phyloP scores from a whole-genome alignment of 2,113 vertebrate genomes.

The Dasyornis broadbenti region DNA sequence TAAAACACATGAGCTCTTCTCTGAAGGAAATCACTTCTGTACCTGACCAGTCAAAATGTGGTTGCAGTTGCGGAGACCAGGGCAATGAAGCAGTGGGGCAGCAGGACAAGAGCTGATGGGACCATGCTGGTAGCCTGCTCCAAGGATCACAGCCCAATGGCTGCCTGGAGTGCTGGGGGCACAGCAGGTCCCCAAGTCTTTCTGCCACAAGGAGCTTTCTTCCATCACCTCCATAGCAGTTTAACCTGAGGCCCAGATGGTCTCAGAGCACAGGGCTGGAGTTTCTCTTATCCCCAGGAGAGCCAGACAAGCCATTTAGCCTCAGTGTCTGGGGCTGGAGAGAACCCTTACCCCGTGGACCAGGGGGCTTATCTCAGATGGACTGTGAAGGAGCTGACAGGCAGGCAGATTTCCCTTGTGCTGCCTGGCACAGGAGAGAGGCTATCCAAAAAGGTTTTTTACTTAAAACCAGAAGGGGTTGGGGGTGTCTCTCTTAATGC shows the following conservation, averaged over 20 bases:
- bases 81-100: neutral
- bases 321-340: neutral
- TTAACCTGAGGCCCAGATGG: neutral
- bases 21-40: neutral
- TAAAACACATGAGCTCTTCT: neutral
- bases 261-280: neutral
- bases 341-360: neutral
- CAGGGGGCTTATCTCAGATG: neutral
- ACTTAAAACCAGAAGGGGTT: neutral
- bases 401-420: neutral
- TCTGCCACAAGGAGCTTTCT: neutral
- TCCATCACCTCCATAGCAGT: neutral
- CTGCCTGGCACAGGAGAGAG: neutral
- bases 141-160: neutral
- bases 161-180: neutral
- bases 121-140: neutral
- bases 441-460: neutral
- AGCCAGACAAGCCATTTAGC: conserved; percentile 9
- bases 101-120: neutral
- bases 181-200: neutral
- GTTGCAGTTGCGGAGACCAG: neutral
- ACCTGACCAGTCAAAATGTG: neutral
- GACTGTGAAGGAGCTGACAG: conserved; percentile 22
- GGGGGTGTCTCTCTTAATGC: neutral
- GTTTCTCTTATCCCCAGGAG: conserved; percentile 25